phyloP scores from a whole-genome alignment of 2,888 invertebrate species.

The Hirtodrosophila histrioides region DNA sequence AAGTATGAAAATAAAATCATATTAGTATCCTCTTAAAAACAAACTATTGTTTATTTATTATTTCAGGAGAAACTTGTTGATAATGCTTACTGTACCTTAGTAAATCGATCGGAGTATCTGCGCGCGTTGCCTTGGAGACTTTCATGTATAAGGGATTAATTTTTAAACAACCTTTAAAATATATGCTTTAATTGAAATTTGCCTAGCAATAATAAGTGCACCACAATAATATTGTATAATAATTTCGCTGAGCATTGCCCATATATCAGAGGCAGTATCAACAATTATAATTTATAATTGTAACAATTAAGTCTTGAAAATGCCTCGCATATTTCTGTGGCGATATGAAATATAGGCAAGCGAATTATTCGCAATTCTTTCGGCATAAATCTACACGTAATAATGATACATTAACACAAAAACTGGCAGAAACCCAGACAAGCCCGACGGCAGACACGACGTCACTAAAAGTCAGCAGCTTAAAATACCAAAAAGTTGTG shows the following conservation, averaged over 20 bases:
- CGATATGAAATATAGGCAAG: constrained; percentile 42
- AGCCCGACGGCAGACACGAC: constrained; percentile 14
- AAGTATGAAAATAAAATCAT: neutral
- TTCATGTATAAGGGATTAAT: neutral
- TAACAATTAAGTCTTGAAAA: constrained; percentile 56
- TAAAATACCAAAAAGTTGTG: constrained; percentile 8
- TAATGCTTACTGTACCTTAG: constrained; percentile 23
- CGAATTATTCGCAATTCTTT: constrained; percentile 33
- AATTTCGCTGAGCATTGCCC: constrained; percentile 2
- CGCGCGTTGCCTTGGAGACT: constrained; percentile 27
- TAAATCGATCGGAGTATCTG: constrained; percentile 9
- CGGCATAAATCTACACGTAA: constrained; percentile 33
- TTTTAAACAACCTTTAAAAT: no score
- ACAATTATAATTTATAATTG: constrained; percentile 49
- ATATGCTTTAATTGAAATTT: neutral
- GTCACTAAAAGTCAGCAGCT: constrained; percentile 17
- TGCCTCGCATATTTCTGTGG: constrained; percentile 35
- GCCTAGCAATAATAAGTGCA: neutral
- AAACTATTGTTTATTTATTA: neutral
- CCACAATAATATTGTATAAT: neutral
- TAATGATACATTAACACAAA: constrained; percentile 31
- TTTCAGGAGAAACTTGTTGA: constrained; percentile 24
- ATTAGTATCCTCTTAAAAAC: no score
- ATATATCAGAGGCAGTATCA: constrained; percentile 8
- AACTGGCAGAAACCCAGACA: constrained; percentile 28